These are phyloP conservation scores for Heliconius ethilla DNA, from an alignment of 2,888 invertebrate species.

Conservation along the genomic window DNA sequence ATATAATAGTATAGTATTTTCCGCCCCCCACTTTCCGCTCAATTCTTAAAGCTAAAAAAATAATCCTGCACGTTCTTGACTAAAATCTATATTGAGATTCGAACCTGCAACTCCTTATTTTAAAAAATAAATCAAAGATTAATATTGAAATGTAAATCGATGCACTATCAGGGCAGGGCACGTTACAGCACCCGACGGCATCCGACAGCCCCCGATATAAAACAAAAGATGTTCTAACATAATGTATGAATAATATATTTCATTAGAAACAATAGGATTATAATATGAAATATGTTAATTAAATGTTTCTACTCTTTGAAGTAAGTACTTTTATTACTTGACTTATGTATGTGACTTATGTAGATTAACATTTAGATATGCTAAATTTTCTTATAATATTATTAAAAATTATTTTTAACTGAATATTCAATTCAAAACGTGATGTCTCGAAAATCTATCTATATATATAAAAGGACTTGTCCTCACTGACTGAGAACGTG, in stretches of 20 bases:
- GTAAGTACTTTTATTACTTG: not conserved
- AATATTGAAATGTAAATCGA: not conserved
- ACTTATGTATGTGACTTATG: too few species aligned
- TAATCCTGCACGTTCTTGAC: too few species aligned
- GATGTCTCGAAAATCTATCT: too few species aligned
- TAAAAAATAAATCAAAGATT: not conserved
- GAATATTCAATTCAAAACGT: too few species aligned
- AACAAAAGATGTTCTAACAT: conserved; percentile 5
- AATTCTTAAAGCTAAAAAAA: too few species aligned
- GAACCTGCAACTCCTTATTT: not conserved
- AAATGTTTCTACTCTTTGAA: not conserved
- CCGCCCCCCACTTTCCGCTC: not conserved
- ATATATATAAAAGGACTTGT: too few species aligned
- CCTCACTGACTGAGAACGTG: too few species aligned
- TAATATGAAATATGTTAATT: not conserved
- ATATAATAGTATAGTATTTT: not conserved
- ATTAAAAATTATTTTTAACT: too few species aligned
- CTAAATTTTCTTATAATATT: too few species aligned
- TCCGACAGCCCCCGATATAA: conserved; percentile 9
- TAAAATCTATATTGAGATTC: not conserved
- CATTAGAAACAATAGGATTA: conserved; percentile 16
- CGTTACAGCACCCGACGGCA: conserved; percentile 16
- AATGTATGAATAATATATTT: conserved; percentile 18
- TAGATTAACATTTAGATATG: too few species aligned
- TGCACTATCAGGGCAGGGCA: conserved; percentile 19